Conservation (phyloP, 2,797 vertebrate genomes). For the Chelon labrosus region DNA sequence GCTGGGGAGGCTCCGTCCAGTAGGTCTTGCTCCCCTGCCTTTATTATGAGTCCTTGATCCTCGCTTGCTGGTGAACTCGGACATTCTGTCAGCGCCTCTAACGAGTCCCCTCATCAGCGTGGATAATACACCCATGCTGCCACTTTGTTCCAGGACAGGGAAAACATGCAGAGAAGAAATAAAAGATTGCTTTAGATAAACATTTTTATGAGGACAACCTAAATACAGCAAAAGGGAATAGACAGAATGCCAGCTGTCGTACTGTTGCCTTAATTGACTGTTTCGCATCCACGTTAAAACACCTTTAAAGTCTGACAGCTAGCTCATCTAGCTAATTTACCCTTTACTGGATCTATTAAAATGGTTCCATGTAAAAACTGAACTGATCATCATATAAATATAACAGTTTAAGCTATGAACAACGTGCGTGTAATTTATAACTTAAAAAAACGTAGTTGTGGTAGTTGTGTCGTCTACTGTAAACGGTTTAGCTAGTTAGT, state of each 20-base stretch:
- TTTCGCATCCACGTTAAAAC: too few species aligned
- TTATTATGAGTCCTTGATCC: conserved; percentile 89
- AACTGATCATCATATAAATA: neutral
- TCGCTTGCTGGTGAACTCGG: conserved; percentile 93
- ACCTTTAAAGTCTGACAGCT: too few species aligned
- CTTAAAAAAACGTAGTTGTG: neutral
- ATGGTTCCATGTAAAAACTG: neutral
- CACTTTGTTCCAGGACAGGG: neutral
- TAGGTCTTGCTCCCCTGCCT: conserved; percentile 85
- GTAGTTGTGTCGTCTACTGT: neutral
- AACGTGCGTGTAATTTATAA: neutral
- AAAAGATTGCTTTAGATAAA: neutral
- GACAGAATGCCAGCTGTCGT: too few species aligned
- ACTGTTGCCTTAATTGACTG: neutral
- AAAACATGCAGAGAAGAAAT: conserved; percentile 13
- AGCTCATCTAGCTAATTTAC: neutral
- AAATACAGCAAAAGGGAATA: neutral
- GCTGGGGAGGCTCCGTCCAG: conserved; percentile 80
- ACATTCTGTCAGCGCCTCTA: conserved; percentile 91
- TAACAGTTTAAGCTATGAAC: neutral
- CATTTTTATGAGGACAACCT: neutral
- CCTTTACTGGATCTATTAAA: neutral
- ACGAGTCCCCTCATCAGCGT: conserved; percentile 85
- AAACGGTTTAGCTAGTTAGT: neutral
- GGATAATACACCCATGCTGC: conserved; percentile 90